Evolutionary conservation across 2,113 vertebrate species (phyloP), one percentile per base, ranked within the genome.

Genomic region (Dicerorhinus sumatrensis): DNA sequence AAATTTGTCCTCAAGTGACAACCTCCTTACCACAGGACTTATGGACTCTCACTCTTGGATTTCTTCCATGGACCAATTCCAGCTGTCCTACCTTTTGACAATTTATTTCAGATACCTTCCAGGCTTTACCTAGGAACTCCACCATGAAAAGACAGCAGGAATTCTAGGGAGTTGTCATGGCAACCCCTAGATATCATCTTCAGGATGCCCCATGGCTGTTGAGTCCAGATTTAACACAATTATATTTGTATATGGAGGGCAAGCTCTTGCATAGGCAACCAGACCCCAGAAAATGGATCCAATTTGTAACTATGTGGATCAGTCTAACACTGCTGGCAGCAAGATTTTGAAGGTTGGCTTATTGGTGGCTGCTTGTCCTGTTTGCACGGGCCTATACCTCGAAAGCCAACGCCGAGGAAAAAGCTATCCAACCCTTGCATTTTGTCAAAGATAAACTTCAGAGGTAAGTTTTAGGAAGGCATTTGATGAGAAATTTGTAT

Each of bases 141-240:
- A 96, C 97, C 93, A 94, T 84, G 96, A 96, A 97, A 96, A 97
- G 95, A 92, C 89, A 92, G 93, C 91, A 94, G 95, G 97, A 94
- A 96, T 96, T 21, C 92, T 90, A 96, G 96, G 67, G 82, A 72
- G 97, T 97, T 97, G 97, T 98, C 95, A 98, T 98, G 96, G 97
- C 95, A 98, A 98, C 97, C 92, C 90, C 89, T 90, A 92, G 97
- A 94, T 89, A 97, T 73, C 96, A 88, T 95, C 94, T 96, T 95
- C 83, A 85, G 87, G 95, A 94, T 97, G 96, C 75, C 89, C 96
- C 76, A 72, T 96, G 92, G 96, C 92, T 94, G 75, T 69, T 76
- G 96, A 93, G 94, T 96, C 83, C 89, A 95, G 96, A 97, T 98
- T 97, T 95, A 92, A 98, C 97, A 97, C 96, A 92, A 84, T 97